These are phyloP conservation scores for Herminia tarsipennalis DNA, from an alignment of 2,888 invertebrate species.

Conservation along the genomic window DNA sequence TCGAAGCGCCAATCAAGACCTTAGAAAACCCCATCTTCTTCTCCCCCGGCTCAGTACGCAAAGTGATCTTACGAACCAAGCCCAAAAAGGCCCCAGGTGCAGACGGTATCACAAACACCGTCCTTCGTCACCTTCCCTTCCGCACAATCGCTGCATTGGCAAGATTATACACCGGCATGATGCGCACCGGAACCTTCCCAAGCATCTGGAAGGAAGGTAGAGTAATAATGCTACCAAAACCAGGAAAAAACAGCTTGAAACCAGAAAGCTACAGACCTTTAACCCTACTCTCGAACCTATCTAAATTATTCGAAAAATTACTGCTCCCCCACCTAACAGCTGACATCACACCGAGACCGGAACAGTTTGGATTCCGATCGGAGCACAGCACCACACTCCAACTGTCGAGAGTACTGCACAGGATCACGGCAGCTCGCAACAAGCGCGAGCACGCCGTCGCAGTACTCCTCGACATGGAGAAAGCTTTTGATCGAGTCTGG, in stretches of 20 bases:
- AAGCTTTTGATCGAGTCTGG: too few relatives aligned
- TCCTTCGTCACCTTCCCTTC: background rate
- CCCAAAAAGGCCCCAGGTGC: background rate
- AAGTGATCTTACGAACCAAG: background rate
- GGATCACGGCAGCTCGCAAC: background rate
- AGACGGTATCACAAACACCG: background rate
- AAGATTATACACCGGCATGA: slow-evolving; percentile 14
- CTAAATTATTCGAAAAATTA: slow-evolving; percentile 32
- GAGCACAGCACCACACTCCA: background rate
- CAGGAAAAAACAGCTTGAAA: slow-evolving; percentile 20
- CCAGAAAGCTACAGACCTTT: slow-evolving; percentile 39
- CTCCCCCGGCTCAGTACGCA: background rate
- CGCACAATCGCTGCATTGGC: background rate
- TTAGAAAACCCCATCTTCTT: background rate
- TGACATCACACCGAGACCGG: background rate
- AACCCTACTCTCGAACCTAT: slow-evolving; percentile 19
- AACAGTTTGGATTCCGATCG: background rate
- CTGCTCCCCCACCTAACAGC: slow-evolving; percentile 17
- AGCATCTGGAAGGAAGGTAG: slow-evolving; percentile 22
- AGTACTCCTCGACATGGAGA: too few relatives aligned
- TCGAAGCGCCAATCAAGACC: background rate
- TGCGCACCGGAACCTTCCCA: slow-evolving; percentile 14
- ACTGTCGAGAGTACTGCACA: background rate
- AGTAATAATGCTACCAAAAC: slow-evolving; percentile 35
- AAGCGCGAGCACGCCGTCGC: background rate